phyloP scores from a whole-genome alignment of 1,140 invertebrate genomes.

The Lordiphosa clarofinis region DNA sequence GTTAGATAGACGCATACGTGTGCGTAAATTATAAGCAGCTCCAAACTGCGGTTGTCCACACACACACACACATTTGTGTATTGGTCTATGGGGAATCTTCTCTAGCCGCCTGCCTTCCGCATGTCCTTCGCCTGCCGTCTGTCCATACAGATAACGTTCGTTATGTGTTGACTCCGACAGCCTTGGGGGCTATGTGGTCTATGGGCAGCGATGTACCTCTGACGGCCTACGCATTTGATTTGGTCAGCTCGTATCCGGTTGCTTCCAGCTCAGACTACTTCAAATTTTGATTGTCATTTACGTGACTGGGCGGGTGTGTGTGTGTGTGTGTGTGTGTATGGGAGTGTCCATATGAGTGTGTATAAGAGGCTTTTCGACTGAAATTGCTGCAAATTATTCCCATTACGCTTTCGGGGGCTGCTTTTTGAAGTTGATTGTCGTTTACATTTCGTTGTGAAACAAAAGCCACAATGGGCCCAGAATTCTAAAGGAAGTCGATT shows the following conservation, averaged over 20 bases:
- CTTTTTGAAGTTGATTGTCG: slow-evolving; percentile 74
- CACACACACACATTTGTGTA: slow-evolving; percentile 39
- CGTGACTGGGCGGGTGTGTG: slow-evolving; percentile 38
- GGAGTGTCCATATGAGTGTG: slow-evolving; percentile 15
- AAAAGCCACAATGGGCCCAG: background rate
- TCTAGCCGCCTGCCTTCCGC: slow-evolving; percentile 2
- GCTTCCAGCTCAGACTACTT: slow-evolving; percentile 49
- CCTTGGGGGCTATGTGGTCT: slow-evolving; percentile 53
- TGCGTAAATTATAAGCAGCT: slow-evolving; percentile 67
- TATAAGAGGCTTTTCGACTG: slow-evolving; percentile 54
- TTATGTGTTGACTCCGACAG: slow-evolving; percentile 66
- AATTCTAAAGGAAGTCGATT: slow-evolving; percentile 1
- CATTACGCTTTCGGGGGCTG: slow-evolving; percentile 71
- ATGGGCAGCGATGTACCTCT: slow-evolving; percentile 18
- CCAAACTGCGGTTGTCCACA: slow-evolving; percentile 49
- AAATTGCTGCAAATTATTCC: slow-evolving; percentile 78
- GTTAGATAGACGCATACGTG: slow-evolving; percentile 26
- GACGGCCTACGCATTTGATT: slow-evolving; percentile 56
- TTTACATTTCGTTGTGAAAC: slow-evolving; percentile 62
- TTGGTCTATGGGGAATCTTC: slow-evolving; percentile 46
- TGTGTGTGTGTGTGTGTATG: background rate
- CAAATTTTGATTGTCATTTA: slow-evolving; percentile 75
- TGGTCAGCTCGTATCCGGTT: slow-evolving; percentile 45
- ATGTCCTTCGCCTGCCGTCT: slow-evolving; percentile 14
- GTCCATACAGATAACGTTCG: slow-evolving; percentile 50